Evolutionary conservation across 2,113 vertebrate genomes (phyloP).

Genomic region (Rhinichthys klamathensis): DNA sequence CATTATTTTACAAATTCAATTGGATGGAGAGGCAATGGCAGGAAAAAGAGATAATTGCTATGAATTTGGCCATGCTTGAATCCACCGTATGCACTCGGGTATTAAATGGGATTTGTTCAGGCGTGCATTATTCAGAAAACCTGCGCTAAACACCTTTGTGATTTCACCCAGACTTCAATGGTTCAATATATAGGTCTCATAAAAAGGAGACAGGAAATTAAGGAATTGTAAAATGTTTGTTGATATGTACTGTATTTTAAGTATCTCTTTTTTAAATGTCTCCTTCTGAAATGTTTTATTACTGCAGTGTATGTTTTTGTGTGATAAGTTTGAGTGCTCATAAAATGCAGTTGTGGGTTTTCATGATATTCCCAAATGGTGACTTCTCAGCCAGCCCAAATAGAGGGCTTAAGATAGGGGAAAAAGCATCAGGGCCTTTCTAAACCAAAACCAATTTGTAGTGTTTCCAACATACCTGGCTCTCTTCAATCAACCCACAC

Average conservation of each 20-base stretch:
- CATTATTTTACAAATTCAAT: slow-evolving; percentile 56
- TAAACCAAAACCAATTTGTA: slow-evolving; percentile 25
- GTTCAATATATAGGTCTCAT: not conserved
- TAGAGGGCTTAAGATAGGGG: slow-evolving; percentile 6
- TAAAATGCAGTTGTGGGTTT: not conserved
- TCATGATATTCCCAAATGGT: not conserved
- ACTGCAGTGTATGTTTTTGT: slow-evolving; percentile 20
- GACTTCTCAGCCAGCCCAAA: not conserved
- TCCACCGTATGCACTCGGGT: slow-evolving; percentile 10
- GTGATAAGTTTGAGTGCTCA: not conserved
- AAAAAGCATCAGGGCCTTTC: not conserved
- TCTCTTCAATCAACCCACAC: slow-evolving; percentile 28
- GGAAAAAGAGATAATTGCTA: slow-evolving; percentile 50
- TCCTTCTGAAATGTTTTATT: slow-evolving; percentile 16
- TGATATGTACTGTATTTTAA: not conserved
- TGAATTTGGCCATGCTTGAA: slow-evolving; percentile 36
- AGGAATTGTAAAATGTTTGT: not conserved
- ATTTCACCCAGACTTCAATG: slow-evolving; percentile 29
- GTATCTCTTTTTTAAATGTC: not conserved
- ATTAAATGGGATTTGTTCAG: slow-evolving; percentile 46
- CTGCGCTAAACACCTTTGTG: slow-evolving; percentile 25
- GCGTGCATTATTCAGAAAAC: slow-evolving; percentile 45
- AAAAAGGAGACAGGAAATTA: not conserved
- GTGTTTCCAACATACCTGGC: slow-evolving; percentile 21
- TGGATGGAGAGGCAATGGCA: slow-evolving; percentile 42